Evolutionary conservation across 2,113 vertebrate species (phyloP).

Genomic region (Dermatemys mawii): DNA sequence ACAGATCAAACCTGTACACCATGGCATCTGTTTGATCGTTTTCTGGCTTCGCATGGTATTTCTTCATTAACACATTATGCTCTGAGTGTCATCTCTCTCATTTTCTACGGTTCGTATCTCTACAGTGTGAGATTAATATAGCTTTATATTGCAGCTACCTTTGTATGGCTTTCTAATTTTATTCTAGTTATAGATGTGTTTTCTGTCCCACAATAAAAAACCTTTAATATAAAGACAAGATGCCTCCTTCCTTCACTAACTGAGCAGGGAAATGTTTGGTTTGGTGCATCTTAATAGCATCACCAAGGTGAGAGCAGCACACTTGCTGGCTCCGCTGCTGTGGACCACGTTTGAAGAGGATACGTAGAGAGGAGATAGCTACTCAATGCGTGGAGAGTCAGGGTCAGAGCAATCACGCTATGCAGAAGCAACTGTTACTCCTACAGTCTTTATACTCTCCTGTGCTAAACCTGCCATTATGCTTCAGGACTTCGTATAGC

Average conservation of each 20-base stretch:
- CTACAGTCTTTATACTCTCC: background rate
- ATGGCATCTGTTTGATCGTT: background rate
- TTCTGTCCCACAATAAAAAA: too few relatives aligned
- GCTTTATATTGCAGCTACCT: background rate
- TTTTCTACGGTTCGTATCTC: background rate
- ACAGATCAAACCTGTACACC: slow-evolving; percentile 18
- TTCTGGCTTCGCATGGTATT: too few relatives aligned
- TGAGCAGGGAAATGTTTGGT: background rate
- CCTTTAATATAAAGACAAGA: slow-evolving; percentile 11
- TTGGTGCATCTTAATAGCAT: background rate
- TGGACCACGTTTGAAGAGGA: background rate
- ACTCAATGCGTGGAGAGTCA: background rate
- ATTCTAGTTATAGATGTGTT: background rate
- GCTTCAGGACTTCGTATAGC: background rate
- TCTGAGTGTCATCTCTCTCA: background rate
- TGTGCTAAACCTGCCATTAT: background rate
- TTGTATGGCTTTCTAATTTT: background rate
- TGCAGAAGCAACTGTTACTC: background rate
- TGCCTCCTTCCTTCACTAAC: background rate
- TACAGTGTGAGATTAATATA: accelerated
- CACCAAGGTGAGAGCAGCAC: background rate
- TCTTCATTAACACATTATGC: background rate
- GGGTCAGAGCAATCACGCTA: background rate
- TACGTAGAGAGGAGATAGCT: background rate
- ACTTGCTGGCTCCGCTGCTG: background rate